Percentiles rank a stretch among this genome's conserved stretches.
Evolutionary conservation across 2,888 invertebrate species (phyloP).

Genomic region (Flabesymbios commensalis): DNA sequence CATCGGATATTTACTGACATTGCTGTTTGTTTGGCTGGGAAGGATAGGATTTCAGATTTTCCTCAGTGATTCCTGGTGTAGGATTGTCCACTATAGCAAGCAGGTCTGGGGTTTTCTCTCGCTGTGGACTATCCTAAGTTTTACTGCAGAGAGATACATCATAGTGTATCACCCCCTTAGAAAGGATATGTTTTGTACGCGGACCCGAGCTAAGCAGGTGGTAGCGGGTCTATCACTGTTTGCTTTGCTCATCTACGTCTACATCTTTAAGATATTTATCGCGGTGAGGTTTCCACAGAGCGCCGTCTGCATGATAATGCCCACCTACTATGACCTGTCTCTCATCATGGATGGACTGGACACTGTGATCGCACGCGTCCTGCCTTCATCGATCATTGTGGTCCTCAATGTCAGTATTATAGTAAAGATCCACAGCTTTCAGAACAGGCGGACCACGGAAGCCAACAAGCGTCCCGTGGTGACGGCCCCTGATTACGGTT

Average conservation of each 20-base stretch:
- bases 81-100: constrained; percentile 74
- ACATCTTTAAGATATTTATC: constrained; percentile 19
- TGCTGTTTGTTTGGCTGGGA: constrained; percentile 26
- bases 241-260: constrained; percentile 20
- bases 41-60: constrained; percentile 35
- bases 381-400: constrained; percentile 29
- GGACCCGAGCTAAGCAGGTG: constrained; percentile 7
- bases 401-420: constrained; percentile 29
- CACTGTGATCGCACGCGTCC: constrained; percentile 24
- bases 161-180: constrained; percentile 22
- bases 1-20: constrained; percentile 21
- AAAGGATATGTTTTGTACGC: constrained; percentile 17
- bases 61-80: constrained; percentile 69
- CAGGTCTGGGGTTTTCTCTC: constrained; percentile 37
- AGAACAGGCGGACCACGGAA: neutral
- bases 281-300: constrained; percentile 11
- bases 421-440: constrained; percentile 15
- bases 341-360: constrained; percentile 23
- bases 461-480: neutral
- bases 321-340: constrained; percentile 17
- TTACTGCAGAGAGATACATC: constrained; percentile 27
- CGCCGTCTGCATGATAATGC: constrained; percentile 21
- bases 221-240: constrained; percentile 8
- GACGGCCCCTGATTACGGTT: too few relatives aligned
- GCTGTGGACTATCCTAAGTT: constrained; percentile 19